Evolutionary conservation across 1,140 invertebrate genomes (phyloP).

Genomic region (Epicauta chinensis): DNA sequence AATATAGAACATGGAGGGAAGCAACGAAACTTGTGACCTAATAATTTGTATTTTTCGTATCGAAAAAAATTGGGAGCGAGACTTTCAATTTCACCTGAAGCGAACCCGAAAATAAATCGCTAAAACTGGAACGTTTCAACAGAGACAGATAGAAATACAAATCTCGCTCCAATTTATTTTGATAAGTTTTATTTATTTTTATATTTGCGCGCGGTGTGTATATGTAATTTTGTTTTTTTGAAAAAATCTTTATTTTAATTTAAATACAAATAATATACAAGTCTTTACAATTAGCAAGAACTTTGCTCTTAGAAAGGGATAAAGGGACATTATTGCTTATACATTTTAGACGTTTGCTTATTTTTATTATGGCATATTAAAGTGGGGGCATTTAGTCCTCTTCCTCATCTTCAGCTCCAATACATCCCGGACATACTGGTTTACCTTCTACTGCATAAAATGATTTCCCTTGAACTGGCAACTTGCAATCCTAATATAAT

Average conservation of each 20-base stretch:
- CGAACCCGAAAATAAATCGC: too few species aligned
- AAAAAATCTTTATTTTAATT: slow-evolving; percentile 9
- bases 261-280: slow-evolving; percentile 14
- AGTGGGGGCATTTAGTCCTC: slow-evolving; percentile 52
- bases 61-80: too few species aligned
- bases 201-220: slow-evolving; percentile 1
- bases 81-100: too few species aligned
- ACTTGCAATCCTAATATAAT: slow-evolving; percentile 80
- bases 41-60: too few species aligned
- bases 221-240: slow-evolving; percentile 8
- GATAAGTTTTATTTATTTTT: neutral
- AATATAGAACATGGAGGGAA: too few species aligned
- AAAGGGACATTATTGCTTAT: neutral
- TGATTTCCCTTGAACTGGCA: slow-evolving; percentile 83
- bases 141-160: too few species aligned
- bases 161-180: too few species aligned
- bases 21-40: too few species aligned
- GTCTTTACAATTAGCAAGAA: slow-evolving; percentile 5
- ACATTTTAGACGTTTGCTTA: neutral
- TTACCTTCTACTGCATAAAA: slow-evolving; percentile 94
- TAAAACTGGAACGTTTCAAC: too few species aligned
- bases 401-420: slow-evolving; percentile 83
- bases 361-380: neutral
- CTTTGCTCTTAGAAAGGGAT: slow-evolving; percentile 7
- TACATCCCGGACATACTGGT: slow-evolving; percentile 83